A percentile compares a stretch with the other conserved stretches of the same genome.
Conservation (phyloP, 2,113 vertebrate species). For the Kryptolebias marmoratus region DNA sequence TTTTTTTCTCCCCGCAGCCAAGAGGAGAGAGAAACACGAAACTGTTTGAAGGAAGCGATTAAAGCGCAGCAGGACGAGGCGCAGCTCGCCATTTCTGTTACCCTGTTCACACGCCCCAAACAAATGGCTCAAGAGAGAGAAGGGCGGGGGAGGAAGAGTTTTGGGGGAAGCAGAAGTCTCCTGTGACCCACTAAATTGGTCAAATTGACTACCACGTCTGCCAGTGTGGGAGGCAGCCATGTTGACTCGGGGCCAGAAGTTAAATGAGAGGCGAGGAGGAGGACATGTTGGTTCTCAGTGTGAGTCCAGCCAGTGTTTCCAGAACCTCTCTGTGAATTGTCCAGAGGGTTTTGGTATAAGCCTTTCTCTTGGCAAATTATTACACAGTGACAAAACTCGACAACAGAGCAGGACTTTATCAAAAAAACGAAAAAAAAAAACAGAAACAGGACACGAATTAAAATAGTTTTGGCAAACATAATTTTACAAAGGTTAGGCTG, state of each 20-base stretch:
- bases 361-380: constrained; percentile 24
- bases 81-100: constrained; percentile 39
- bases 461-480: constrained; percentile 32
- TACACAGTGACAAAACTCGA: constrained; percentile 13
- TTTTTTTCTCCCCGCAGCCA: constrained; percentile 41
- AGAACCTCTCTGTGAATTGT: constrained; percentile 29
- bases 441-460: background rate
- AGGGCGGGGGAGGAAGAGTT: background rate
- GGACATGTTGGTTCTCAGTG: constrained; percentile 67
- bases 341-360: constrained; percentile 3
- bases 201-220: constrained; percentile 67
- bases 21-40: constrained; percentile 46
- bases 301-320: constrained; percentile 50
- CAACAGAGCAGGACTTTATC: constrained; percentile 6
- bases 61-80: constrained; percentile 64
- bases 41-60: constrained; percentile 72
- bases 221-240: constrained; percentile 64
- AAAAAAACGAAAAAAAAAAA: background rate
- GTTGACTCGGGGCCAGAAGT: constrained; percentile 70
- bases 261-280: constrained; percentile 62
- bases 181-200: constrained; percentile 74
- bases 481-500: constrained; percentile 29
- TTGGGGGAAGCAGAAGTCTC: constrained; percentile 62
- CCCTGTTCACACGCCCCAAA: constrained; percentile 49
- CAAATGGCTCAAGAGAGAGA: constrained; percentile 42